These are phyloP conservation scores for Taxidea taxus DNA, from an alignment of 2,113 vertebrate species.

Conservation along the genomic window DNA sequence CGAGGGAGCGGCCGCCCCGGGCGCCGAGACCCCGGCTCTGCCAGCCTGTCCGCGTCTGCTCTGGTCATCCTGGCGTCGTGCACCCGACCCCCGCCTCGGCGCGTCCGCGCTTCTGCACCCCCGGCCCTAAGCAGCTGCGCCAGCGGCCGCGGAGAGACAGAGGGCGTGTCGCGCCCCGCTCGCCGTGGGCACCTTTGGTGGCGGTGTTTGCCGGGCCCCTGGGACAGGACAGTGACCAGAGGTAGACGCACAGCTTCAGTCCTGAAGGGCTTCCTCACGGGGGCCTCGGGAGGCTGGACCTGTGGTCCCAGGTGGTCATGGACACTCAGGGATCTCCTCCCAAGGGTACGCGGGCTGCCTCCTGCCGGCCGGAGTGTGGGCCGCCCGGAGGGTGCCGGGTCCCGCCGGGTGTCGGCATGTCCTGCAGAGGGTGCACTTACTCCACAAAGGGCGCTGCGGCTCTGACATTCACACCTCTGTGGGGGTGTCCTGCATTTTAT, in stretches of 20 bases:
- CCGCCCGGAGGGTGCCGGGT: background rate
- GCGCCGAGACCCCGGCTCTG: background rate
- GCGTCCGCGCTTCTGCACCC: background rate
- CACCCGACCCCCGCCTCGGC: background rate
- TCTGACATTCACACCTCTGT: background rate
- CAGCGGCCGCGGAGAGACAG: too few relatives aligned
- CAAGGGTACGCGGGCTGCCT: background rate
- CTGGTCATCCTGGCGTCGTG: too few relatives aligned
- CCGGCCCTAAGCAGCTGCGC: background rate
- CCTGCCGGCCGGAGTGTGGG: too few relatives aligned
- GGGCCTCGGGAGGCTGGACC: background rate
- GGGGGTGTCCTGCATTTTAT: background rate
- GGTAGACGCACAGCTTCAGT: background rate
- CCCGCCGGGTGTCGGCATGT: background rate
- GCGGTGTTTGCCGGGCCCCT: background rate
- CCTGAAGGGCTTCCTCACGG: background rate
- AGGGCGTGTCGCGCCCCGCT: too few relatives aligned
- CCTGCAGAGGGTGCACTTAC: accelerated
- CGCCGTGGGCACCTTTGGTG: background rate
- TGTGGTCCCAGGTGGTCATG: too few relatives aligned
- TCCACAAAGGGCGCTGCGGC: background rate
- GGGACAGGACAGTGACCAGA: background rate
- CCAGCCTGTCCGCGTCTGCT: too few relatives aligned
- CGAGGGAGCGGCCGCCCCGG: background rate
- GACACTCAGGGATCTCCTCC: background rate